Evolutionary conservation across 2,113 vertebrate genomes (phyloP), one percentile per base, ranked within the genome.

Genomic region (Zingel zingel): DNA sequence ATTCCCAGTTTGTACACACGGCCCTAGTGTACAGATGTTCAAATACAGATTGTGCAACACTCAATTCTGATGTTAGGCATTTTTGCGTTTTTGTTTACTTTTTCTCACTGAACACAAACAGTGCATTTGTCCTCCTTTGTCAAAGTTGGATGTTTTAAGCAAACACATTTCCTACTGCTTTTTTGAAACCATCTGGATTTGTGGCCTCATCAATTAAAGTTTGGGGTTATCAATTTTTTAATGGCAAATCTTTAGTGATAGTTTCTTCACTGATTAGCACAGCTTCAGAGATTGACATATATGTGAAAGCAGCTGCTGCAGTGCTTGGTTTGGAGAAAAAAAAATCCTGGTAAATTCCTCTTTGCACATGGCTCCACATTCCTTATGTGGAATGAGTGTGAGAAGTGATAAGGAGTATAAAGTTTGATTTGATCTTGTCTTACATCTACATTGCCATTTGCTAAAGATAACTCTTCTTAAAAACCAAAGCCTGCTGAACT

Each of bases 91-190:
- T 63, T 10, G 9, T 43, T 43, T 43, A 43, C 39, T 43, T 81
- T n/a, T 81, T 27, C 45, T 71, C 25, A 68, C 65, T 75, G 23
- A 79, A 63, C 30, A 65, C 12, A 58, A 77, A 58, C 7, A 23
- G 33, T 12, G 25, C 4, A 45, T 61, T 56, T 50, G 61, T 74
- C 67, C 15, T 63, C 2, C 15, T 61, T 43, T 54, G 58, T 65
- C 19, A n/a, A 69, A 39, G 50, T 54, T 9, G 30, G 21, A 54
- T 15, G 30, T 78, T 69, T 30, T 13, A 15, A 81, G 27, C n/a
- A 59, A 27, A 43, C 0, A 0, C 9, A 43, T 11, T 43, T 43
- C 39, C 39, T 43, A 43, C 9, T 43, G 39, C 12, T 50, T 67
- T 57, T 39, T 23, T 30, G 16, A 30, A 62, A 63, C 11, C 11